These are phyloP conservation scores for Anastrepha obliqua DNA, from an alignment of 1,140 invertebrate species.

Conservation along the genomic window DNA sequence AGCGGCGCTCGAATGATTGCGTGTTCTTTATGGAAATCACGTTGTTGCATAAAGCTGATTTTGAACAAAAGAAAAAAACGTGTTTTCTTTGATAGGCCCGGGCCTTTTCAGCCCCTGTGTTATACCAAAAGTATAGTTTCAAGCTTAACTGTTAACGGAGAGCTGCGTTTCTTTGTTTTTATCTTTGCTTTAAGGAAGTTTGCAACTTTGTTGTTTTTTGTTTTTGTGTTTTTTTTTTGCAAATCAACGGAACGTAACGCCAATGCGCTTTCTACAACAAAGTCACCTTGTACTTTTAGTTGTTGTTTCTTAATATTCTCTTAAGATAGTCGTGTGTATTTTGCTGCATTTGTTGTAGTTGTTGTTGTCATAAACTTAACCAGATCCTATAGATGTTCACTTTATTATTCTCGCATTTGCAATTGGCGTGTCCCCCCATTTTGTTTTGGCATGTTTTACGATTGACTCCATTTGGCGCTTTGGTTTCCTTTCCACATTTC, in stretches of 20 bases:
- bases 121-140: background rate
- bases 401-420: background rate
- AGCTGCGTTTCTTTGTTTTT: background rate
- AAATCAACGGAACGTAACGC: conserved; percentile 25
- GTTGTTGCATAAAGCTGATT: too few relatives aligned
- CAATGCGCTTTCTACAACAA: background rate
- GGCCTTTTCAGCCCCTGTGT: too few relatives aligned
- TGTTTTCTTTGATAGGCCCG: too few relatives aligned
- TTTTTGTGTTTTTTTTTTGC: background rate
- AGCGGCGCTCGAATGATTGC: too few relatives aligned
- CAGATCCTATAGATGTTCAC: background rate
- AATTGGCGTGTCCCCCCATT: conserved; percentile 29
- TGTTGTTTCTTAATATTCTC: background rate
- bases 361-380: conserved; percentile 7
- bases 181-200: background rate
- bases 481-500: background rate
- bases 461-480: background rate
- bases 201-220: background rate
- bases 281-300: too few relatives aligned
- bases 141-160: background rate
- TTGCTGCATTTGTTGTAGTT: background rate
- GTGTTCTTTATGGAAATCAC: too few relatives aligned
- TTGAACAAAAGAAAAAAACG: too few relatives aligned
- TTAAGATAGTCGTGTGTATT: too few relatives aligned
- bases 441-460: conserved; percentile 24